Evolutionary conservation across 2,113 vertebrate species (phyloP).

Genomic region (Sinocyclocheilus maitianheensis): DNA sequence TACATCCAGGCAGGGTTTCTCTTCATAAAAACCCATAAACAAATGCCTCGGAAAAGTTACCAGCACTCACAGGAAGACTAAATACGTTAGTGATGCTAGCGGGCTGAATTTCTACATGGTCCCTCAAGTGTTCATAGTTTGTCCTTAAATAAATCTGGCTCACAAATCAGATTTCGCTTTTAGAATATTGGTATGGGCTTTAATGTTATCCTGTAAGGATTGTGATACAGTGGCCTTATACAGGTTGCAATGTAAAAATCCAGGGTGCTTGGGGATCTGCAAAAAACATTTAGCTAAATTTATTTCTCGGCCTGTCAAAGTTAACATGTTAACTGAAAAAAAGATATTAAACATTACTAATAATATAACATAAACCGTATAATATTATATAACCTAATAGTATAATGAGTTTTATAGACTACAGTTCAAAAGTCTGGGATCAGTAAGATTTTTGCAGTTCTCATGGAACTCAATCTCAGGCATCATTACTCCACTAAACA

Average conservation of each 20-base stretch:
- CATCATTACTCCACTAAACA: not conserved
- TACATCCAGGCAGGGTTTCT: constrained; percentile 26
- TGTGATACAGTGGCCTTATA: not conserved
- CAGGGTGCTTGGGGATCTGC: too few species aligned
- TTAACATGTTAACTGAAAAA: too few species aligned
- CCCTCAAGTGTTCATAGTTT: not conserved
- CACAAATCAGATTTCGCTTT: constrained; percentile 7
- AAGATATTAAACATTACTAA: too few species aligned
- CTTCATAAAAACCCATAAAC: constrained; percentile 41
- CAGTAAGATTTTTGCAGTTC: not conserved
- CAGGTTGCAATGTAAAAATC: too few species aligned
- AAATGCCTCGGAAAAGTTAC: constrained; percentile 23
- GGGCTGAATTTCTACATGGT: not conserved
- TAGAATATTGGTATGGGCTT: not conserved
- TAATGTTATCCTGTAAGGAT: not conserved
- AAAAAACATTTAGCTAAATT: too few species aligned
- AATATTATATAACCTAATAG: too few species aligned
- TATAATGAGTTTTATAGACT: too few species aligned
- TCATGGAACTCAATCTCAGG: not conserved
- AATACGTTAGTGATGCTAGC: not conserved
- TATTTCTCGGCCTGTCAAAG: too few species aligned
- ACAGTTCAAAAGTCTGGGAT: not conserved
- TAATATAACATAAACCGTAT: too few species aligned
- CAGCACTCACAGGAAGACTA: not conserved
- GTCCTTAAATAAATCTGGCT: not conserved